Evolutionary conservation across 2,797 vertebrate genomes (phyloP), one percentile per base, ranked within the genome.

Genomic region (Hippocampus kuda): DNA sequence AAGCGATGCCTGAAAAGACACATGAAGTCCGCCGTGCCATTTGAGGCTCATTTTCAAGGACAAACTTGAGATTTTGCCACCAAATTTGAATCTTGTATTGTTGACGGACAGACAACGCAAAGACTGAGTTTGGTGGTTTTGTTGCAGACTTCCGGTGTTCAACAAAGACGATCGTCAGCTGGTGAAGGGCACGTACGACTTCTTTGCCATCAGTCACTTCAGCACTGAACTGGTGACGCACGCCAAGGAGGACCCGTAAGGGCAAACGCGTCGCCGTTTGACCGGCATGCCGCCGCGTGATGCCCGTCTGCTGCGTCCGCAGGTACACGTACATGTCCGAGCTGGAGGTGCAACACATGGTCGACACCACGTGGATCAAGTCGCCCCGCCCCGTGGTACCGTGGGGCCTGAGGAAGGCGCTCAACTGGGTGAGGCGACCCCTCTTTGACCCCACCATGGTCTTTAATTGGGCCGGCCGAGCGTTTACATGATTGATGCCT

Each of bases 171-270:
- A 95, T 67, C 90, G 78, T 49, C 78, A 73, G 65, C 86, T 94
- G 64, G 91, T 98, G 51, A 91, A 72, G 77, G 96, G 95, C 51
- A 92, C 95, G 0, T 96, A 91, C 53, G 97, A 99, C 84, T 99
- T 99, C 83, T 92, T 99, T 69, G 96, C 94, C 12, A 80, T 99
- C 38, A 96, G 94, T 81, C 97, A 99, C 83, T 98, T 94, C 79
- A 97, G 93, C 46, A 95, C 96, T 61, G 87, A 91, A 44, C 90
- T 98, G 4, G 95, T 96, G 48, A 93, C 94, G 20, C 94, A 93
- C 51, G 93, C 93, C 74, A 93, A 92, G 68, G 94, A 98, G 76
- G 92, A 94, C 82, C 76, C 83, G 89, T 90, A 79, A 80, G 86
- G 73, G 22, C 2, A 16, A 49, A 18, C 18, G 0, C 0, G 9